Conservation (phyloP, 2,888 invertebrate species). For the Orthonychiurus folsomi region DNA sequence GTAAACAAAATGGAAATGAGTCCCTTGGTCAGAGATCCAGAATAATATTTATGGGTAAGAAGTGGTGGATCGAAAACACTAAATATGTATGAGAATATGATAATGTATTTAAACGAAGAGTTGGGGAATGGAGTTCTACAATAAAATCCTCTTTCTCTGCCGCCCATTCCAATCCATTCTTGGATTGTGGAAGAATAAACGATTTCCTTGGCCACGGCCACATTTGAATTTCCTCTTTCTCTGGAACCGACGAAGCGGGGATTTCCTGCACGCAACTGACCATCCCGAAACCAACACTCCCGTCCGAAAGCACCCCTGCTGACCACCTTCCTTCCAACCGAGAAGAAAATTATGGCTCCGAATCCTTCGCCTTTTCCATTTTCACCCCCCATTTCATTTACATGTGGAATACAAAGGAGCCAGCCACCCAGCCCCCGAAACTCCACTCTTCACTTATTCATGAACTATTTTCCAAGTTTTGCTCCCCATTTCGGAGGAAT, state of each 20-base stretch:
- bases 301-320: conserved; percentile 1
- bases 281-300: not conserved
- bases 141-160: conserved; percentile 30
- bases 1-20: not conserved
- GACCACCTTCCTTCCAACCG: conserved; percentile 19
- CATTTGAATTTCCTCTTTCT: conserved; percentile 39
- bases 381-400: conserved; percentile 30
- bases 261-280: not conserved
- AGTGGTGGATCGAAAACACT: not conserved
- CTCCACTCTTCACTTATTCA: conserved; percentile 24
- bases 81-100: conserved; percentile 17
- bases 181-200: not conserved
- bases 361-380: conserved; percentile 20
- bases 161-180: not conserved
- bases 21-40: not conserved
- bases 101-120: conserved; percentile 14
- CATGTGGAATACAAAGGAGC: conserved; percentile 26
- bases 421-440: not conserved
- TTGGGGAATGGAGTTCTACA: conserved; percentile 37
- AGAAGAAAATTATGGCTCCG: conserved; percentile 9
- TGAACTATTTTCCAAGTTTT: conserved; percentile 15
- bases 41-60: not conserved
- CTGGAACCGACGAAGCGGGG: conserved; percentile 33
- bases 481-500: not conserved
- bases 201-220: conserved; percentile 33